phyloP scores from a whole-genome alignment of 2,113 vertebrate species.

The Apaloderma vittatum region DNA sequence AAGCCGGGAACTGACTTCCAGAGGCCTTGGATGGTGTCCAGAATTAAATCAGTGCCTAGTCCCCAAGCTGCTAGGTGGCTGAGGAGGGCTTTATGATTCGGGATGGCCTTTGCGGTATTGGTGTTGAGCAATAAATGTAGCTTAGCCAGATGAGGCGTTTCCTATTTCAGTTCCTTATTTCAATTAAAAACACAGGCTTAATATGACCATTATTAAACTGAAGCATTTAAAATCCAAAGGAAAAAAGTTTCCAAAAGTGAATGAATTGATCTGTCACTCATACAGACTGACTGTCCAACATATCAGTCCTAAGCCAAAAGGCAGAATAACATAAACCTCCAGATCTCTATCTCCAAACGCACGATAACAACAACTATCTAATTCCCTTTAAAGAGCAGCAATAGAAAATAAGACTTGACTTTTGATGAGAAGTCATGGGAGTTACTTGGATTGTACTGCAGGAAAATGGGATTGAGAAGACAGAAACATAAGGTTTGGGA shows the following conservation, averaged over 20 bases:
- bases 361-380: neutral
- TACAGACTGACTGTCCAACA: neutral
- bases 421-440: neutral
- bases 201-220: neutral
- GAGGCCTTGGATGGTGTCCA: conserved; percentile 29
- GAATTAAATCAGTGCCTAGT: neutral
- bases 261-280: neutral
- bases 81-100: conserved; percentile 15
- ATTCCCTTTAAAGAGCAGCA: conserved; percentile 8
- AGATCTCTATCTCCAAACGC: neutral
- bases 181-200: neutral
- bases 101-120: conserved; percentile 4
- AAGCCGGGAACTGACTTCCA: neutral
- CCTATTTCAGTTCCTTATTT: conserved; percentile 40
- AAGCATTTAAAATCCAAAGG: neutral
- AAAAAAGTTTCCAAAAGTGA: neutral
- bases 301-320: neutral
- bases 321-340: neutral
- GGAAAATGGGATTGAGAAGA: neutral
- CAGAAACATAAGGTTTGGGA: neutral
- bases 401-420: neutral
- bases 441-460: neutral
- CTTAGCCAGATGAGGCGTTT: neutral
- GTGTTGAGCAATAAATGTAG: neutral
- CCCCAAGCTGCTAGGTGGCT: neutral